phyloP scores from a whole-genome alignment of 2,797 vertebrate genomes.

The Pteropus rufus region DNA sequence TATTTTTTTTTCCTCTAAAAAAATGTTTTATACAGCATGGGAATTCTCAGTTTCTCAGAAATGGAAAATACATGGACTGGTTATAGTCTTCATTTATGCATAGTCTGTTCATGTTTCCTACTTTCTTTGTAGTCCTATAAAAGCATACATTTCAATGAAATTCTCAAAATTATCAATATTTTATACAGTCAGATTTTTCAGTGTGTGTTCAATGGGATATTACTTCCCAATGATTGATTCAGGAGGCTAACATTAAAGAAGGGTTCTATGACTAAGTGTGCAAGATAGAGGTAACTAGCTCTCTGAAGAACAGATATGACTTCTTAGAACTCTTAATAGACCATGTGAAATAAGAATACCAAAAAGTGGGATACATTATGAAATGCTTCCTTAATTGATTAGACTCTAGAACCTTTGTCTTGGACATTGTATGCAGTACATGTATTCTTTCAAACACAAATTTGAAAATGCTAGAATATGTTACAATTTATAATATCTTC shows the following conservation, averaged over 20 bases:
- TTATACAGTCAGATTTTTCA: not conserved
- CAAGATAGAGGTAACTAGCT: not conserved
- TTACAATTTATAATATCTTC: not conserved
- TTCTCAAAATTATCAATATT: not conserved
- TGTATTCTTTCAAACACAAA: not conserved
- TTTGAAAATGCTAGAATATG: not conserved
- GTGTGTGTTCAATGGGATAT: not conserved
- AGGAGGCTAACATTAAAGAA: not conserved
- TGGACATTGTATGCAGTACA: not conserved
- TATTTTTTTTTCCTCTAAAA: not conserved
- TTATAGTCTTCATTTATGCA: not conserved
- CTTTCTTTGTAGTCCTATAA: not conserved
- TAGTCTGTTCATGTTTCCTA: not conserved
- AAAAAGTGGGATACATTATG: not conserved
- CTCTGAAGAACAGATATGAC: not conserved
- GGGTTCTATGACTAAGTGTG: not conserved
- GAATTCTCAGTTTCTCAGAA: slow-evolving; percentile 5
- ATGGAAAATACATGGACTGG: not conserved
- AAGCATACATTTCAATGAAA: not conserved
- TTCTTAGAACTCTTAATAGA: not conserved
- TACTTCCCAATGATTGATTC: not conserved
- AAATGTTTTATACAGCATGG: not conserved
- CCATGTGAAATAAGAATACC: not conserved
- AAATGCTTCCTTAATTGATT: not conserved
- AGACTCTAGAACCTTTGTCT: not conserved